Conservation (phyloP, 2,888 invertebrate species). For the Leptura quadrifasciata region DNA sequence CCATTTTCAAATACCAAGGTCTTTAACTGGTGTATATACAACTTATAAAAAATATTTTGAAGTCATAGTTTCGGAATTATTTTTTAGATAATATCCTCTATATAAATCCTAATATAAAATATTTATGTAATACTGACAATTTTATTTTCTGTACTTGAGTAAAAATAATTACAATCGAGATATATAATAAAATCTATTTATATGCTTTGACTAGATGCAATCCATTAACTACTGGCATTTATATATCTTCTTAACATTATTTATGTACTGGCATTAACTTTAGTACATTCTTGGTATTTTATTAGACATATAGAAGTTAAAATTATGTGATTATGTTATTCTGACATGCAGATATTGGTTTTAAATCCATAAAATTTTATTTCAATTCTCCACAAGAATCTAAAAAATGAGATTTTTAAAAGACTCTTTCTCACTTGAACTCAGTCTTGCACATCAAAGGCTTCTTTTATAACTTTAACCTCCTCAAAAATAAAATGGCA, state of each 20-base stretch:
- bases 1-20: neutral
- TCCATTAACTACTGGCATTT: neutral
- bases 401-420: neutral
- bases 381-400: neutral
- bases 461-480: too few relatives aligned
- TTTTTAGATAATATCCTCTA: neutral
- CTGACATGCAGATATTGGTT: neutral
- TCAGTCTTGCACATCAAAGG: neutral
- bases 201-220: neutral
- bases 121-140: neutral
- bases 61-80: neutral
- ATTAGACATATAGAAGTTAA: neutral
- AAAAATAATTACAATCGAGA: neutral
- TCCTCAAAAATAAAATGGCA: too few relatives aligned
- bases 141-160: neutral
- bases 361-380: neutral
- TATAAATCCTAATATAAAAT: neutral
- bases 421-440: neutral
- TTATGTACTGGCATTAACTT: neutral
- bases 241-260: neutral
- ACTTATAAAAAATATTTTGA: neutral
- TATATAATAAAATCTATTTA: conserved; percentile 1
- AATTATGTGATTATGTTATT: conserved; percentile 4
- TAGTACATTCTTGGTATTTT: neutral
- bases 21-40: neutral